Evolutionary conservation across 2,113 vertebrate species (phyloP).

Genomic region (Pygoscelis antarcticus): DNA sequence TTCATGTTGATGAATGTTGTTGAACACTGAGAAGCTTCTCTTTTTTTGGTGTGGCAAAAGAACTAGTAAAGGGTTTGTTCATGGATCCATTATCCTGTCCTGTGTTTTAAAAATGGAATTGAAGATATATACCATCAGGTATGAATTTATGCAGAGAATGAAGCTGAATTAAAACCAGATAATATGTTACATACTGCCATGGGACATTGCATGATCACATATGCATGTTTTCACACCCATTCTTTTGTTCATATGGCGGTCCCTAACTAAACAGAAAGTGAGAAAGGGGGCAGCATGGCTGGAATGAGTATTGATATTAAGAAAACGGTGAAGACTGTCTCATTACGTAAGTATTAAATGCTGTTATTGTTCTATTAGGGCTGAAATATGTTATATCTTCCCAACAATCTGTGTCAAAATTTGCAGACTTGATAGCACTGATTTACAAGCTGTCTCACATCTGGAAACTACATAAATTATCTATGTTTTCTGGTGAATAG

Average conservation of each 20-base stretch:
- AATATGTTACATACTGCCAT: neutral
- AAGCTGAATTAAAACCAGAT: neutral
- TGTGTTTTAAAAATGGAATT: neutral
- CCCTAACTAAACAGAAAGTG: neutral
- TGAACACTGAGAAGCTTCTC: neutral
- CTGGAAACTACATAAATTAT: neutral
- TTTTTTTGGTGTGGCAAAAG: neutral
- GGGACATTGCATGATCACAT: neutral
- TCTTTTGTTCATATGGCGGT: neutral
- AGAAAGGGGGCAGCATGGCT: neutral
- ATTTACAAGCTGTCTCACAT: neutral
- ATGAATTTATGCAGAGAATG: neutral
- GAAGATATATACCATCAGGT: neutral
- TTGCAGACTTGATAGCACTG: neutral
- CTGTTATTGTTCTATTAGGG: neutral
- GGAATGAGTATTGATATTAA: neutral
- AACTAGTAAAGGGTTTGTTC: neutral
- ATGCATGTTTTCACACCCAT: neutral
- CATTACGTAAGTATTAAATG: neutral
- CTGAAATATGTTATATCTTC: neutral
- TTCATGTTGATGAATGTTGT: neutral
- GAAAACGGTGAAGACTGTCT: neutral
- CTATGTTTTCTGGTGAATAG: neutral
- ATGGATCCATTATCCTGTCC: neutral
- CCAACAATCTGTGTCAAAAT: neutral